Evolutionary conservation across 2,797 vertebrate species (phyloP).

Genomic region (Caiman crocodilus): DNA sequence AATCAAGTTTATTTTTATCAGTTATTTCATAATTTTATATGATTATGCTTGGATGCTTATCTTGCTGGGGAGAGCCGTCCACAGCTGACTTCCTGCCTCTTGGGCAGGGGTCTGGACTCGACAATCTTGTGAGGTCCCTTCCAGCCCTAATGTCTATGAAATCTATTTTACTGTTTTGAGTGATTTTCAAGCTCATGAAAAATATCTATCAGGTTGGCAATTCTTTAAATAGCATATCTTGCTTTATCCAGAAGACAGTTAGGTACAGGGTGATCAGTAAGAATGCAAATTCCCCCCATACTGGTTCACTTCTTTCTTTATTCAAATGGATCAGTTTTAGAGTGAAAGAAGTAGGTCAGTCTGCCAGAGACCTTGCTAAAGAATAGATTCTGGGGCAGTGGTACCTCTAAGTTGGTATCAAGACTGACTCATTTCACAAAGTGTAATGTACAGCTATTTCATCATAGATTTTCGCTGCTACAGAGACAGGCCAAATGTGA

Average conservation of each 20-base stretch:
- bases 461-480: neutral
- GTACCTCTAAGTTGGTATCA: neutral
- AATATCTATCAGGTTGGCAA: neutral
- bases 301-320: neutral
- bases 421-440: neutral
- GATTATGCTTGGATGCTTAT: neutral
- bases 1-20: neutral
- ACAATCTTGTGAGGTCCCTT: too few species aligned
- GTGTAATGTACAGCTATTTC: neutral
- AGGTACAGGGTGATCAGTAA: neutral
- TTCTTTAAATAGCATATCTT: neutral
- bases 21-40: neutral
- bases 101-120: too few species aligned
- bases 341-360: neutral
- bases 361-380: neutral
- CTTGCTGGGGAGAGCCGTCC: neutral
- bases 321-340: neutral
- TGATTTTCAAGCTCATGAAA: neutral
- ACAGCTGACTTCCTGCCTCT: neutral
- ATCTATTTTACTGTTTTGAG: neutral
- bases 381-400: neutral
- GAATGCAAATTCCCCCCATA: neutral
- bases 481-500: constrained; percentile 24
- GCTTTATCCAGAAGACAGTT: neutral
- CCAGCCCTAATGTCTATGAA: too few species aligned